Conservation (phyloP, 1,140 invertebrate genomes). For the Aphis gossypii region DNA sequence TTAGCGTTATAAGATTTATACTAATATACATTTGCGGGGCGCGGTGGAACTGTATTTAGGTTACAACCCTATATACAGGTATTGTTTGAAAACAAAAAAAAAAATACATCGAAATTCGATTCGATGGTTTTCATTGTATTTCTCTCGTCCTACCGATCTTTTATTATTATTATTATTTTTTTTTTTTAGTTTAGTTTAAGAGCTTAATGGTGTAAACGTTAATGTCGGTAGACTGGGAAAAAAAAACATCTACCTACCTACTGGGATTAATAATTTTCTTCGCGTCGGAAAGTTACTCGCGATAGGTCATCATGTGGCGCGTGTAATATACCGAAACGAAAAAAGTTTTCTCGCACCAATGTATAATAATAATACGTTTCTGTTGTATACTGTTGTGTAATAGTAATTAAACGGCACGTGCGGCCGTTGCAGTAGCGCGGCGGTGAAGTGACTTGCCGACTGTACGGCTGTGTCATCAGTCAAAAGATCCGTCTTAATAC, state of each 20-base stretch:
- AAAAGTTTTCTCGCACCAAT: neutral
- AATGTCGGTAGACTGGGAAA: neutral
- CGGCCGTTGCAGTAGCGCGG: neutral
- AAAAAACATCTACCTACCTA: neutral
- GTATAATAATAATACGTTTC: neutral
- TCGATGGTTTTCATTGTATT: neutral
- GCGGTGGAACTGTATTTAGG: no score
- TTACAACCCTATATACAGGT: neutral
- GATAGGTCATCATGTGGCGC: neutral
- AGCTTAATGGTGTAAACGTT: constrained; percentile 12
- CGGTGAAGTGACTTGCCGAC: neutral
- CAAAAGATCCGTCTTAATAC: neutral
- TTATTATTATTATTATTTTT: neutral
- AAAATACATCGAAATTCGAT: neutral
- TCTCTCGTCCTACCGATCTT: neutral
- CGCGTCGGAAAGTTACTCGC: neutral
- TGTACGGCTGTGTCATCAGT: neutral
- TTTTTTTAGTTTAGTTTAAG: neutral
- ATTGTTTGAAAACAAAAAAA: neutral
- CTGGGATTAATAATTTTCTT: neutral
- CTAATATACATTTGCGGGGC: no score
- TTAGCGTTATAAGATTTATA: no score
- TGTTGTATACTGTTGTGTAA: neutral
- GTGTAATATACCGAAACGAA: neutral
- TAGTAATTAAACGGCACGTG: neutral